Evolutionary conservation across 2,113 vertebrate genomes (phyloP).

Genomic region (Megaleporinus macrocephalus): DNA sequence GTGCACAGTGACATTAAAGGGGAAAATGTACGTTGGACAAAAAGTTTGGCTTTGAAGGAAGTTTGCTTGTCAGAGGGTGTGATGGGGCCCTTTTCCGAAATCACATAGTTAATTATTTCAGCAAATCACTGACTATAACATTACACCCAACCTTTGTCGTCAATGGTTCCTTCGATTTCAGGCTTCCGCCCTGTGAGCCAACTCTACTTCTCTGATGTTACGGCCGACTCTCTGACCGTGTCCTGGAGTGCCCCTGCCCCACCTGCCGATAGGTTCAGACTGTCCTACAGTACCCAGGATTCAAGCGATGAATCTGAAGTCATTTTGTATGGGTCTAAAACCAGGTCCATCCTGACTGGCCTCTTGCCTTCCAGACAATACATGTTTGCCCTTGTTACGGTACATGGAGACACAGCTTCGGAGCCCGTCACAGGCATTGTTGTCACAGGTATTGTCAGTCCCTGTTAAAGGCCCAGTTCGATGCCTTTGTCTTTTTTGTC

Average conservation of each 20-base stretch:
- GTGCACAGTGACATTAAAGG: too few relatives aligned
- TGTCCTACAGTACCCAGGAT: constrained; percentile 87
- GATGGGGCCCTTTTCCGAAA: too few relatives aligned
- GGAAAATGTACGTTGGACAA: too few relatives aligned
- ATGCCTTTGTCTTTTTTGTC: neutral
- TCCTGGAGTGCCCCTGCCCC: constrained; percentile 94
- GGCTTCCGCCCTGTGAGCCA: constrained; percentile 93
- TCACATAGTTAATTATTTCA: too few relatives aligned
- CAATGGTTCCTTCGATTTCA: constrained; percentile 66
- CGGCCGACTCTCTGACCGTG: constrained; percentile 87
- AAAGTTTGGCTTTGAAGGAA: too few relatives aligned
- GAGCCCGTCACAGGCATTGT: constrained; percentile 89
- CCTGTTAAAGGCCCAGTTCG: neutral
- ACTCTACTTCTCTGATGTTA: constrained; percentile 93
- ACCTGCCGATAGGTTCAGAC: constrained; percentile 87
- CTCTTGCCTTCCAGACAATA: constrained; percentile 90
- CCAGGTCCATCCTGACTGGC: constrained; percentile 82
- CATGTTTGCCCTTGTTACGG: constrained; percentile 87
- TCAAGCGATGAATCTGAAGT: constrained; percentile 83
- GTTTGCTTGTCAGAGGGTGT: too few relatives aligned
- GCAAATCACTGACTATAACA: too few relatives aligned
- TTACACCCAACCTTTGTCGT: neutral
- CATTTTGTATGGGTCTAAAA: constrained; percentile 85
- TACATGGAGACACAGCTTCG: constrained; percentile 85
- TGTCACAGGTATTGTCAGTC: constrained; percentile 84